Base-by-base conservation (phyloP, 2,113 vertebrate genomes). In the Mungos mungo region DNA sequence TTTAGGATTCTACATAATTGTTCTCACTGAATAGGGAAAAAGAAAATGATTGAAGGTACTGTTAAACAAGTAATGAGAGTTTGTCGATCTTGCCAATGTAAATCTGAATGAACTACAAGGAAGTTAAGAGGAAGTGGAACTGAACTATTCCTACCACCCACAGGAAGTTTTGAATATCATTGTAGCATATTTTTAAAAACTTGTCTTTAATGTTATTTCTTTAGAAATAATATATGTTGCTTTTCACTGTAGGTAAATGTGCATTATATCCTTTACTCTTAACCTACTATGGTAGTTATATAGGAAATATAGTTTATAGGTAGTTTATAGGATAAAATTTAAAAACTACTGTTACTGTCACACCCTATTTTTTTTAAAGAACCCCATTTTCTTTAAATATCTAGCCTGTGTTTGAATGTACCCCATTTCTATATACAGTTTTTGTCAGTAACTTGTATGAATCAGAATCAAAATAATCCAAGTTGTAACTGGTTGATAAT, bases 1-100 rank as follows among this genome's bases (percentile, higher is more conserved):
- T 95, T 96, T 88, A 92, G 96, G 2, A 13, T 85, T 92, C 41
- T 45, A 88, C 65, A 57, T 82, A 96, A 63, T 82, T 93, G 15
- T 83, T 77, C 66, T 95, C 21, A 14, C 7, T 68, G 8, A 95
- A 41, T 68, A 10, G 15, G 87, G 52, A 9, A 91, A 95, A 89
- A 95, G 95, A 85, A 96, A 95, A 5, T 88, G 0, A 41, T 96
- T 2, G 80, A 63, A 94, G 77, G 52, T 85, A 52, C 38, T 72
- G 47, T 65, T 83, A 13, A 96, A 69, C 33, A 63, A 66, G 31
- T 68, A 25, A 92, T 93, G 87, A 57, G 23, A 60, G 57, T 94
- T 41, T 69, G 47, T 84, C 87, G 66, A 10, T 4, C 6, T 93
- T 94, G 31, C 1, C 31, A 93, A 50, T 57, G 83, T 95, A 69